Evolutionary conservation across 2,888 invertebrate genomes (phyloP), one percentile per base, ranked within the genome.

Genomic region (Steinernema scapterisci): DNA sequence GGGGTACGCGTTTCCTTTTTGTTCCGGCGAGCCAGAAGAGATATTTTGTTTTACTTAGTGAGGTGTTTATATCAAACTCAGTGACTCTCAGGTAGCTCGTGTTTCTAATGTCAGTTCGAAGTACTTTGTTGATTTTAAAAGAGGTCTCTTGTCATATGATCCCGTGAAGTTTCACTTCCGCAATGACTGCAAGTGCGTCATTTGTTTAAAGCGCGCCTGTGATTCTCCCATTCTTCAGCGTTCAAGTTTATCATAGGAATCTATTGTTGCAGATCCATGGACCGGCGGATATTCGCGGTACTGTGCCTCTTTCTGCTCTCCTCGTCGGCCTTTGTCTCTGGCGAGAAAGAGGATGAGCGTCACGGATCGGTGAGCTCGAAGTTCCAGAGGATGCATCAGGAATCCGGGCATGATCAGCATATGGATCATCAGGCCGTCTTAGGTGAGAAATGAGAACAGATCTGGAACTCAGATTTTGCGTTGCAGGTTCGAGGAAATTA

Each of bases 401-500:
- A 74, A n/a, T 72, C 75, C 23, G 72, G 70, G 0, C 77, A 80
- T 11, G 45, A 79, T 23, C 71, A 73, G 43, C 73, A 82, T 44
- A 73, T 78, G 31, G 83, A 83, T 70, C 79, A 82, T 31, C 76
- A 82, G 74, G 83, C 83, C 19, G 48, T 82, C 71, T 54, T 83
- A 7, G 80, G 81, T 82, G 16, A 1, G 38, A 9, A 9, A 38
- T 6, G 9, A 38, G 5, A 38, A 38, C 38, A 38, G 9, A 73
- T 46, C 43, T 7, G 13, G 19, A 48, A 48, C 5, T 56, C 21
- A 5, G 5, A 16, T 56, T 56, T 21, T 13, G 1, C 56, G 13
- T 23, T 16, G 21, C 73, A 80, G 95, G 95, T 19, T 95, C 94
- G 87, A 92, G 93, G 71, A 93, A 93, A 88, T 93, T 93, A 86